Evolutionary conservation across 37 sponge, comb jelly and placozoan genomes (phyloP).

Genomic region (Mnemiopsis leidyi): DNA sequence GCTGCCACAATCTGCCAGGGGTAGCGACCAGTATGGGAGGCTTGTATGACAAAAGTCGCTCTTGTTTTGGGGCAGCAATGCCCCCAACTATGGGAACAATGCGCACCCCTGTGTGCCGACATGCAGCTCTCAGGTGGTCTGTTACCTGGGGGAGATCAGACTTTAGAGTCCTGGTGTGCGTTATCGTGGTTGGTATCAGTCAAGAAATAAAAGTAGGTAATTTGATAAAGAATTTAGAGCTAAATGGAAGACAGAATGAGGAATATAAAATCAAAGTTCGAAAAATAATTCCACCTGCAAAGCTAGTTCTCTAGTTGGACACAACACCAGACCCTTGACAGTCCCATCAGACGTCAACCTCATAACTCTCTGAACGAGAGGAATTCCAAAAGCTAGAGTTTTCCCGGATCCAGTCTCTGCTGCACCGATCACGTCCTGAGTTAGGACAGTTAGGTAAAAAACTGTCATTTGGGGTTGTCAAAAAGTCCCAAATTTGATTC

Average conservation of each 20-base stretch:
- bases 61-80: slow-evolving; percentile 87
- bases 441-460: neutral
- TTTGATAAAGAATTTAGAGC: too few relatives aligned
- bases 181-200: too few relatives aligned
- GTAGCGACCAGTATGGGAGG: slow-evolving; percentile 92
- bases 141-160: slow-evolving; percentile 72
- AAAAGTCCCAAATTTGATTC: too few relatives aligned
- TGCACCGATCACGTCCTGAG: slow-evolving; percentile 88
- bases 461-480: neutral
- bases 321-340: slow-evolving; percentile 77
- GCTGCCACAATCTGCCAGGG: slow-evolving; percentile 83
- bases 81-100: slow-evolving; percentile 93
- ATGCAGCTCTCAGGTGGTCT: slow-evolving; percentile 74
- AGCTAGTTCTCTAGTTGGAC: slow-evolving; percentile 92
- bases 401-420: slow-evolving; percentile 85
- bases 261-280: too few relatives aligned
- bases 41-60: slow-evolving; percentile 74
- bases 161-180: too few relatives aligned
- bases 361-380: slow-evolving; percentile 80
- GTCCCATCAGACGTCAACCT: neutral
- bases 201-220: too few relatives aligned
- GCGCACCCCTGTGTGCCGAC: slow-evolving; percentile 76
- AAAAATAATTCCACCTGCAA: slow-evolving; percentile 77
- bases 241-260: too few relatives aligned
- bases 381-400: slow-evolving; percentile 87